phyloP scores from a whole-genome alignment of 1,140 invertebrate species.

The Anagrus nilaparvatae region DNA sequence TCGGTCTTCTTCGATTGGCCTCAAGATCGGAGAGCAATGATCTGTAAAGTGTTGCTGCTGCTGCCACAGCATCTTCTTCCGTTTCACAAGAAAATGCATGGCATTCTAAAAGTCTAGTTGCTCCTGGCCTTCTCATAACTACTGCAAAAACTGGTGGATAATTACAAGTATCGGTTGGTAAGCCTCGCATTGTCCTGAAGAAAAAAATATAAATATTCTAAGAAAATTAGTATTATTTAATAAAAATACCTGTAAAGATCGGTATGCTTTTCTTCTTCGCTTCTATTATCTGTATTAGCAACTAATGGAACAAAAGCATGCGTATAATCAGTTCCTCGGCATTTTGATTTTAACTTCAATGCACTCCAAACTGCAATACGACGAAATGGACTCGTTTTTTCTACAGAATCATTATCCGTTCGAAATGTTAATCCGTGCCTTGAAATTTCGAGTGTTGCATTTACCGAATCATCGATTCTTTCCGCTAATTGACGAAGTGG shows the following conservation, averaged over 20 bases:
- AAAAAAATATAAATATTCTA: slow-evolving; percentile 3
- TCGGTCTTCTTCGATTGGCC: slow-evolving; percentile 38
- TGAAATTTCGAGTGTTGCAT: slow-evolving; percentile 36
- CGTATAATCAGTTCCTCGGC: slow-evolving; percentile 31
- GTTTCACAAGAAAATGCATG: slow-evolving; percentile 82
- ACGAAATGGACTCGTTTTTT: slow-evolving; percentile 57
- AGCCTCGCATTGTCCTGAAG: slow-evolving; percentile 31
- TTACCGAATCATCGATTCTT: slow-evolving; percentile 25
- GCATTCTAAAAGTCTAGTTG: slow-evolving; percentile 72
- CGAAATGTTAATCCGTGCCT: slow-evolving; percentile 35
- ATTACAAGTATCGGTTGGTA: slow-evolving; percentile 33
- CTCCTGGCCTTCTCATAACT: slow-evolving; percentile 72
- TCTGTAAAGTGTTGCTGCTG: slow-evolving; percentile 81
- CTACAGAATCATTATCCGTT: slow-evolving; percentile 25
- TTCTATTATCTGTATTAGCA: slow-evolving; percentile 55
- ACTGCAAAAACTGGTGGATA: slow-evolving; percentile 85
- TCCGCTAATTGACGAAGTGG: slow-evolving; percentile 62
- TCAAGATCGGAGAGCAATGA: slow-evolving; percentile 73
- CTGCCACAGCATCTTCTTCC: slow-evolving; percentile 80
- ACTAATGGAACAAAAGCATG: slow-evolving; percentile 79
- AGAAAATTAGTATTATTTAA: neutral
- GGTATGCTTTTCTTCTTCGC: slow-evolving; percentile 33
- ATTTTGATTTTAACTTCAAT: slow-evolving; percentile 20
- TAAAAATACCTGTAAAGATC: slow-evolving; percentile 31
- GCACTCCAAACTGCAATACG: slow-evolving; percentile 83